Evolutionary conservation across 2,113 vertebrate genomes (phyloP), one percentile per base, ranked within the genome.

Genomic region (Nannospalax galili): DNA sequence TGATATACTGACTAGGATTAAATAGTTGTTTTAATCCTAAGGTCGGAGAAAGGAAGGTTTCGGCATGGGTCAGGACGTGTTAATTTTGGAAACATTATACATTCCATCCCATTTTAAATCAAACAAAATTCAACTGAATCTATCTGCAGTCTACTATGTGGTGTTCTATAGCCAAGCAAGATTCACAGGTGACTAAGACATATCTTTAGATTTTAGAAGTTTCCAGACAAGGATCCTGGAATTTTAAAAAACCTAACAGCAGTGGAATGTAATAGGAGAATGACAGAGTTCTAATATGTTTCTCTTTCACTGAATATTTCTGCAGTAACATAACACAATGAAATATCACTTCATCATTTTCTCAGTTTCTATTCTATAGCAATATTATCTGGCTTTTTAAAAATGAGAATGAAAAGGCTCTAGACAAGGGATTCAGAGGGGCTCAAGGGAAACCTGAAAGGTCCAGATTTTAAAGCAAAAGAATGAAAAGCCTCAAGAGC

Each of bases 361-460:
- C 5, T 48, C 40, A 56, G 84, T 40, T 58, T 91, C 74, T 87
- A 22, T 20, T 42, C 1, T 37, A 64, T 28, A 32, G 70, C 52
- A 84, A n/a, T 60, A 91, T 42, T 35, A 70, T 22, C n/a, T 62
- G 60, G 6, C 28, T 97, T 82, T 67, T 70, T 67, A 90, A 82
- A 93, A 95, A 69, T 65, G 78, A 80, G 11, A 90, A 88, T 74
- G 42, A 93, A 52, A 0, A n/a, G 14, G 3, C 10, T 73, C 56
- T 81, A 30, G 28, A 7, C 40, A 77, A 90, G n/a, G 1, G 10
- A 77, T 62, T 77, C 84, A 84, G 10, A 91, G 22, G 56, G 0
- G 37, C 42, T 75, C 11, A 58, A 14, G 45, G 67, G 35, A 58
- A 62, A 70, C 32, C 7, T 62, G 35, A n/a, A 30, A 74, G 3